Percentiles rank a stretch among this genome's conserved stretches.
These are phyloP conservation scores for Cyanoliseus patagonus DNA, from an alignment of 2,113 vertebrate species.

Conservation along the genomic window DNA sequence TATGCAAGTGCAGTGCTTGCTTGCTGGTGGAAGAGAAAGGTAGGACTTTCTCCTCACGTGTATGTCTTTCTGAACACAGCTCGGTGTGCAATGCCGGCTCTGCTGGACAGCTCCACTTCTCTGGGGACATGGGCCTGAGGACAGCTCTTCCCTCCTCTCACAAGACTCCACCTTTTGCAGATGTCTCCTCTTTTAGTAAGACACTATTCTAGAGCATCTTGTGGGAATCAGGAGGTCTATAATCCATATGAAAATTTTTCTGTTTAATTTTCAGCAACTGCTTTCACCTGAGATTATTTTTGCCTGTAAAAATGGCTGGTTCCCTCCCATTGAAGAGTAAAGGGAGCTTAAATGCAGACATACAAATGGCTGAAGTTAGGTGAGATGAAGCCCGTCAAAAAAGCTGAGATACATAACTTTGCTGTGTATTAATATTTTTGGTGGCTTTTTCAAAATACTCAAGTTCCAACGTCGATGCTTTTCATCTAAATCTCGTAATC, in stretches of 20 bases:
- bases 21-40: not conserved
- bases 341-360: not conserved
- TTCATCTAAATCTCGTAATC: constrained; percentile 5
- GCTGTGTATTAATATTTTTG: not conserved
- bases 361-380: not conserved
- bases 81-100: not conserved
- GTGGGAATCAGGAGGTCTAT: not conserved
- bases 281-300: not conserved
- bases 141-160: not conserved
- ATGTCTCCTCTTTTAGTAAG: not conserved
- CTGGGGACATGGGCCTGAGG: fast-evolving
- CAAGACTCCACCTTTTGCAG: not conserved
- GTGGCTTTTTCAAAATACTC: constrained; percentile 27
- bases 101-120: constrained; percentile 73
- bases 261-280: not conserved
- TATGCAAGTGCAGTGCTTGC: not conserved
- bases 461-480: not conserved
- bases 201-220: not conserved
- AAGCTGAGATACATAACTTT: not conserved
- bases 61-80: not conserved
- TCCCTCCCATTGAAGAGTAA: not conserved
- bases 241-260: not conserved
- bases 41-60: not conserved
- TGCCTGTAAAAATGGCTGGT: not conserved
- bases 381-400: not conserved